These are phyloP conservation scores for Gymnopithys bicolor DNA, from an alignment of 2,797 vertebrate genomes.

Conservation along the genomic window DNA sequence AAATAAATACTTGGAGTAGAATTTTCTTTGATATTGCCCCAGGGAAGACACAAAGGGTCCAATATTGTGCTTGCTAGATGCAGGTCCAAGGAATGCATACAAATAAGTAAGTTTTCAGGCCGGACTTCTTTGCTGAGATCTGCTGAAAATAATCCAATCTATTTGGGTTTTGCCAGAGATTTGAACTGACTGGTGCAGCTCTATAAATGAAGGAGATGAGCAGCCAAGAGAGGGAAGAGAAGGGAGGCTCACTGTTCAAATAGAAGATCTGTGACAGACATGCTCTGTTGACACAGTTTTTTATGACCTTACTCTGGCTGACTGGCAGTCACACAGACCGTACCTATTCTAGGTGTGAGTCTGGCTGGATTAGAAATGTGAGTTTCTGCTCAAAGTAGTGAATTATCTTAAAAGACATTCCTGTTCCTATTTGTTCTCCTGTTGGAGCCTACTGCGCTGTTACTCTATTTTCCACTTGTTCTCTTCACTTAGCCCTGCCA, in stretches of 20 bases:
- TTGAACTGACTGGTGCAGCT: neutral
- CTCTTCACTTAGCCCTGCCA: neutral
- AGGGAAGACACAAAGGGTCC: neutral
- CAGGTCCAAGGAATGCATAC: neutral
- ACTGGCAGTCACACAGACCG: neutral
- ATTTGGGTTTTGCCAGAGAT: neutral
- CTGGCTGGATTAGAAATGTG: neutral
- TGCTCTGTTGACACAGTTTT: neutral
- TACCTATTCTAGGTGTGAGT: neutral
- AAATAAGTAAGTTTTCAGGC: neutral
- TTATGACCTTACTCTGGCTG: neutral
- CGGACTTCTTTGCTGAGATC: neutral
- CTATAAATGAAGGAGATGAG: neutral
- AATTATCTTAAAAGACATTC: neutral
- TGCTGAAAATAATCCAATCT: neutral
- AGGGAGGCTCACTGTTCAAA: neutral
- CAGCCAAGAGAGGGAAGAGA: neutral
- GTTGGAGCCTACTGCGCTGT: neutral
- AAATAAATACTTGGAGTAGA: neutral
- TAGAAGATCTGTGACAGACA: fast-evolving
- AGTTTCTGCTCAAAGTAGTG: neutral
- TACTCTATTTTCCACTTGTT: neutral
- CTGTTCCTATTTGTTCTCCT: neutral
- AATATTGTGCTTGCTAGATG: neutral
- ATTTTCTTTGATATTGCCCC: neutral